phyloP scores from a whole-genome alignment of 2,113 vertebrate species.

The Psilopsiagon aymara region DNA sequence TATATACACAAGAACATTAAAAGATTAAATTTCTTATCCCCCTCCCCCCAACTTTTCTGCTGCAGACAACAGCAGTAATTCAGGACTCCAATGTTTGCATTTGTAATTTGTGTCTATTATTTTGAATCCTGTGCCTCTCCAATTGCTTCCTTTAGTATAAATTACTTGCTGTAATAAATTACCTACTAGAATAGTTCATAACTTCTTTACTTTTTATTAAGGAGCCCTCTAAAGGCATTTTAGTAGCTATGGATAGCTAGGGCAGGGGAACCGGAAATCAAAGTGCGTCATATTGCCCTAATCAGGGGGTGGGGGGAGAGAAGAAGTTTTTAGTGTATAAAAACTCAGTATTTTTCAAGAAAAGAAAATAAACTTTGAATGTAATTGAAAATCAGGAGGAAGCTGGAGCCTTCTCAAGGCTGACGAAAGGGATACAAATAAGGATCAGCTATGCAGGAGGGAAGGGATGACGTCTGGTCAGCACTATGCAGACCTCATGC shows the following conservation, averaged over 20 bases:
- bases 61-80: neutral
- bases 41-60: neutral
- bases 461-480: neutral
- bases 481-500: fast-evolving
- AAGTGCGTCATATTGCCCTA: neutral
- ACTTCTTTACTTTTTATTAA: neutral
- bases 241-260: neutral
- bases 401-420: neutral
- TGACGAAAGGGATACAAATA: neutral
- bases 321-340: neutral
- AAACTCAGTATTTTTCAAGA: neutral
- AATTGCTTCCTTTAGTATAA: neutral
- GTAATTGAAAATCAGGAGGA: neutral
- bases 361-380: neutral
- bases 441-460: neutral
- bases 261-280: fast-evolving
- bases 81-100: neutral
- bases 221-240: neutral
- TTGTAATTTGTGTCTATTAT: neutral
- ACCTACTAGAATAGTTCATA: neutral
- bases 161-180: neutral
- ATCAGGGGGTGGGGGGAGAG: too few relatives aligned
- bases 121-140: neutral
- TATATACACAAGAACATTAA: neutral
- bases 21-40: neutral